phyloP scores from a whole-genome alignment of 92 coral and sea anemone species.

The Meandrina meandrites region DNA sequence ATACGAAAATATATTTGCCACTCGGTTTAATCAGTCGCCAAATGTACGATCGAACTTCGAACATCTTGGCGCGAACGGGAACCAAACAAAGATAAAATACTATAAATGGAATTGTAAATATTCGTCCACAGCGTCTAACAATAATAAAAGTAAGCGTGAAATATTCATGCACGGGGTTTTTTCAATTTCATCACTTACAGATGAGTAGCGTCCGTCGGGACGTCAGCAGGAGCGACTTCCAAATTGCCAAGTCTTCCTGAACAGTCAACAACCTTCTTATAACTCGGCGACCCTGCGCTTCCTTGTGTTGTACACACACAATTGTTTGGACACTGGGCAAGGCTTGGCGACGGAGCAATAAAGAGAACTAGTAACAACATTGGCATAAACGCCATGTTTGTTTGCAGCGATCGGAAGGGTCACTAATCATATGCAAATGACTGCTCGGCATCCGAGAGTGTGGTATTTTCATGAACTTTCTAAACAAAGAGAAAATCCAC shows the following conservation, averaged over 20 bases:
- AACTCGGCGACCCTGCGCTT: conserved; percentile 28
- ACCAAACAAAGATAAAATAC: conserved; percentile 15
- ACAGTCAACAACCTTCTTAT: conserved; percentile 59
- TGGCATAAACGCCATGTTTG: conserved; percentile 46
- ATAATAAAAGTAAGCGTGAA: conserved; percentile 1
- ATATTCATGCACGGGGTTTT: conserved; percentile 1
- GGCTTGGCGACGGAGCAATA: conserved; percentile 14
- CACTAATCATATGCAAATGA: conserved; percentile 40
- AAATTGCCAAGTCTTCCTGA: conserved; percentile 42
- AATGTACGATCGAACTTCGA: not conserved
- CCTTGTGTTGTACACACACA: conserved; percentile 50
- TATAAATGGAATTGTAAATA: conserved; percentile 15
- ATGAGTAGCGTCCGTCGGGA: conserved; percentile 30
- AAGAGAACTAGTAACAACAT: conserved; percentile 6
- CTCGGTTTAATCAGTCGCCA: not conserved
- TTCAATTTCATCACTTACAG: conserved; percentile 39
- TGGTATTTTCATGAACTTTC: conserved; percentile 7
- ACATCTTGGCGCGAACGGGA: conserved; percentile 7
- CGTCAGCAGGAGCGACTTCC: conserved; percentile 38
- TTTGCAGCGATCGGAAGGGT: conserved; percentile 16
- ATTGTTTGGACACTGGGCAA: conserved; percentile 39
- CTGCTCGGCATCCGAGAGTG: not conserved
- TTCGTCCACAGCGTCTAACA: conserved; percentile 1
- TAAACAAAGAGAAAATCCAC: not conserved
- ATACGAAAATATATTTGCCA: conserved; percentile 14